Percentiles rank a stretch among this genome's conserved stretches.
These are phyloP conservation scores for Calephelis perditalis DNA, from an alignment of 2,888 invertebrate species.

Conservation along the genomic window DNA sequence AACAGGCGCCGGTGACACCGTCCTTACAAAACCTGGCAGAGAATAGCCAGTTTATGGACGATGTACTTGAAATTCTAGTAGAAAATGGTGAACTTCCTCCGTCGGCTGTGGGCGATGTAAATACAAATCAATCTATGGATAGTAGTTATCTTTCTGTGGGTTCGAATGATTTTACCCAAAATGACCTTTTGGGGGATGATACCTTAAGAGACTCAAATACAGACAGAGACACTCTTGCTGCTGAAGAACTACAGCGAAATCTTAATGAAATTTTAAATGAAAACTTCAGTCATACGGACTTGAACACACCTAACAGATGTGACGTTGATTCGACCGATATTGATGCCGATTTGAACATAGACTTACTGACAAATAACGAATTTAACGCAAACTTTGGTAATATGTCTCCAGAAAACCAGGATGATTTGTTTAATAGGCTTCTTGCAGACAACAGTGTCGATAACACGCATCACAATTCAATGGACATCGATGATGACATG, in stretches of 20 bases:
- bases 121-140: constrained; percentile 63
- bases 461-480: constrained; percentile 22
- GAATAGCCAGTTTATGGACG: constrained; percentile 89
- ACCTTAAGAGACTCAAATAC: constrained; percentile 48
- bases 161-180: constrained; percentile 47
- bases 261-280: constrained; percentile 68
- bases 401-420: constrained; percentile 49
- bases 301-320: constrained; percentile 46
- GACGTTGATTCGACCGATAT: constrained; percentile 45
- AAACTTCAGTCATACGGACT: constrained; percentile 60
- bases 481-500: constrained; percentile 43
- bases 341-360: constrained; percentile 42
- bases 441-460: constrained; percentile 50
- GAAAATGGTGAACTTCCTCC: constrained; percentile 95
- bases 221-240: constrained; percentile 53
- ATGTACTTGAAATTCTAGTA: constrained; percentile 95
- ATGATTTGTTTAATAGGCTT: constrained; percentile 61
- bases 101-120: constrained; percentile 85
- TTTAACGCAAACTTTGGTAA: constrained; percentile 53
- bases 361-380: constrained; percentile 37
- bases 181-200: constrained; percentile 54
- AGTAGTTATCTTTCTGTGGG: constrained; percentile 40
- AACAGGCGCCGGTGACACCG: constrained; percentile 36
- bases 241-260: constrained; percentile 62
- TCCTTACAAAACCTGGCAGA: constrained; percentile 49